A percentile compares a stretch with the other conserved stretches of the same genome.
phyloP scores from a whole-genome alignment of 1,140 invertebrate species.

The Drosophila nikananu region DNA sequence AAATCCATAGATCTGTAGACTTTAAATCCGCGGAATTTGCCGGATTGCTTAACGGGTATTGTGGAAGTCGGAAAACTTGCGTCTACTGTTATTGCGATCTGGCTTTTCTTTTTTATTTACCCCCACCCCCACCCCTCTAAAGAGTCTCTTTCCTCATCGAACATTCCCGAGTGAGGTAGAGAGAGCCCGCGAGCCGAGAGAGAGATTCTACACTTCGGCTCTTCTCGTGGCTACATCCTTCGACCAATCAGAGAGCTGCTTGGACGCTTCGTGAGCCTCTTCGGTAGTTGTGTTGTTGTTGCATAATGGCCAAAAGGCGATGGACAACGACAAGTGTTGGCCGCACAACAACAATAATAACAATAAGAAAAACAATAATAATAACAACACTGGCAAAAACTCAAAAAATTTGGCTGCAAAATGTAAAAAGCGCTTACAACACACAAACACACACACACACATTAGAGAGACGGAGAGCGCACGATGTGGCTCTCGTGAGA shows the following conservation, averaged over 20 bases:
- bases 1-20: not conserved
- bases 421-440: conserved; percentile 62
- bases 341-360: conserved; percentile 9
- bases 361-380: not conserved
- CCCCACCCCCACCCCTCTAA: too few relatives aligned
- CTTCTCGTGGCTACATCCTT: conserved; percentile 40
- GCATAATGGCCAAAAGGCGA: conserved; percentile 64
- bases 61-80: conserved; percentile 11
- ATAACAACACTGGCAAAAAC: conserved; percentile 14
- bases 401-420: conserved; percentile 44
- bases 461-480: not conserved
- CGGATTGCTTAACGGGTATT: conserved; percentile 6
- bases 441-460: conserved; percentile 26
- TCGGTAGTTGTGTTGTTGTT: conserved; percentile 53
- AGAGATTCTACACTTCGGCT: conserved; percentile 48
- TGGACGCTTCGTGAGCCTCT: conserved; percentile 33
- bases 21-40: not conserved
- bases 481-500: conserved; percentile 8
- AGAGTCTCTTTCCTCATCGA: not conserved
- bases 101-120: conserved; percentile 21
- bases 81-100: conserved; percentile 24
- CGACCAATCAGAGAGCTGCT: conserved; percentile 66
- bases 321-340: conserved; percentile 51
- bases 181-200: conserved; percentile 11
- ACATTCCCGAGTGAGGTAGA: conserved; percentile 7